Evolutionary conservation across 2,797 vertebrate species (phyloP).

Genomic region (Ficedula albicollis): DNA sequence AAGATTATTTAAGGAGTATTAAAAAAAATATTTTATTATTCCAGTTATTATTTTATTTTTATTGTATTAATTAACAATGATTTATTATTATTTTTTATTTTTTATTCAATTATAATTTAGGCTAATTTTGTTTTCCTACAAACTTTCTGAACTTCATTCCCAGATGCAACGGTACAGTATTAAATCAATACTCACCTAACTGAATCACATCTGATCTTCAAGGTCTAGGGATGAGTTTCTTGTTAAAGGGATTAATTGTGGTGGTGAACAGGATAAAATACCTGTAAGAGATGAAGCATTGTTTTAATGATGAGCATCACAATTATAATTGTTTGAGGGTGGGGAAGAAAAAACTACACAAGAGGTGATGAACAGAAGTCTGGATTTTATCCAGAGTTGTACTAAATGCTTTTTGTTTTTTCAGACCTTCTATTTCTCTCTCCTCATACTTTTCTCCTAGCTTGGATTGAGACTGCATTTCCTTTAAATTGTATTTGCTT

Average conservation of each 20-base stretch:
- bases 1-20: neutral
- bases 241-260: neutral
- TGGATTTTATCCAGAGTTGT: neutral
- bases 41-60: neutral
- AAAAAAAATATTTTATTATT: neutral
- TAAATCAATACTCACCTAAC: conserved; percentile 42
- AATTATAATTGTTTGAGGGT: neutral
- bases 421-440: neutral
- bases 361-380: neutral
- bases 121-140: neutral
- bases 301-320: neutral
- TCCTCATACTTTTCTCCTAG: neutral
- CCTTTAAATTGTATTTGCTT: neutral
- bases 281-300: conserved; percentile 38
- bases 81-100: neutral
- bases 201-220: conserved; percentile 8
- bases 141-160: neutral
- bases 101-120: neutral
- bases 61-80: neutral
- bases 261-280: neutral
- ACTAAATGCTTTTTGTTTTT: neutral
- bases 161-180: neutral
- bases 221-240: neutral
- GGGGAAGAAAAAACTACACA: neutral
- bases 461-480: neutral